These are phyloP conservation scores for Leuciscus waleckii DNA, from an alignment of 2,797 vertebrate species.

Conservation along the genomic window DNA sequence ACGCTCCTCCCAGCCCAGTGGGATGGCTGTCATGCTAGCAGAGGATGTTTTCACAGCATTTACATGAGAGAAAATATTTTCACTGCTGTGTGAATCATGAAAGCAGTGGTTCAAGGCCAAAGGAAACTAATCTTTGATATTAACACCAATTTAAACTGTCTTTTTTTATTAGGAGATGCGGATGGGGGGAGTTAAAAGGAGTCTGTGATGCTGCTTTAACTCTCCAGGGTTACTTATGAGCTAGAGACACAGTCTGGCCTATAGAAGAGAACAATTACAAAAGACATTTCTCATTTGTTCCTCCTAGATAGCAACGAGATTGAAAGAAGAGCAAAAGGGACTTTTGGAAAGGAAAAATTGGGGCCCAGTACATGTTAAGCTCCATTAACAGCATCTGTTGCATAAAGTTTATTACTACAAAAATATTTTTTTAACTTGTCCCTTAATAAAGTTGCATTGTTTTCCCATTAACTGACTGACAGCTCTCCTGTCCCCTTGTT, in stretches of 20 bases:
- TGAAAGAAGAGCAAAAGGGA: neutral
- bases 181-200: neutral
- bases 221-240: neutral
- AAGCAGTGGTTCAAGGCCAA: constrained; percentile 54
- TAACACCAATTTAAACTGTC: constrained; percentile 49
- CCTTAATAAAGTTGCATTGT: no score
- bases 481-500: no score
- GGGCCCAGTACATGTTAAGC: neutral
- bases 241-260: neutral
- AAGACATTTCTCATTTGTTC: neutral
- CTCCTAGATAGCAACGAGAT: neutral
- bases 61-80: constrained; percentile 80
- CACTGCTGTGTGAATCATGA: constrained; percentile 70
- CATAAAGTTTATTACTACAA: neutral
- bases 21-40: constrained; percentile 37
- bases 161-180: constrained; percentile 10
- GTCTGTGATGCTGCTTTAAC: neutral
- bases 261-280: neutral
- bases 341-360: neutral
- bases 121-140: constrained; percentile 52
- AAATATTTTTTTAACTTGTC: no score
- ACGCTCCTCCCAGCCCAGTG: constrained; percentile 25
- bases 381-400: neutral
- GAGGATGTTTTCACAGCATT: constrained; percentile 77
- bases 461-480: no score